A percentile compares a stretch with the other conserved stretches of the same genome.
These are phyloP conservation scores for Molossus alvarezi DNA, from an alignment of 2,797 vertebrate genomes.

Conservation along the genomic window DNA sequence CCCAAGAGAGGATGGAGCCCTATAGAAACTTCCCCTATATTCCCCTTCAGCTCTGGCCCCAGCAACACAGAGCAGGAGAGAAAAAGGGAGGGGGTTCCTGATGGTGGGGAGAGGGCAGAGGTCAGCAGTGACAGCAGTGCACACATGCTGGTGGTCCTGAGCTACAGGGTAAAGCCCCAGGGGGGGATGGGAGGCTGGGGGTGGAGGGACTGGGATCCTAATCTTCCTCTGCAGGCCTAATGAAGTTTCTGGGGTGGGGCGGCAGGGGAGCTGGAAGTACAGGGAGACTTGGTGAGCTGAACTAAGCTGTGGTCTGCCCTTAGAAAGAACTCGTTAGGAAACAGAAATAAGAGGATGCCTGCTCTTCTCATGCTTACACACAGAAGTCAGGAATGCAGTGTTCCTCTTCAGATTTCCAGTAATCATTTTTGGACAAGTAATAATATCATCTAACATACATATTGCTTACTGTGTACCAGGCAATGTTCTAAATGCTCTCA, in stretches of 20 bases:
- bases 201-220: not conserved
- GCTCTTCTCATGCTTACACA: not conserved
- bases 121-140: not conserved
- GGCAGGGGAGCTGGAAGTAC: too few species aligned
- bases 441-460: not conserved
- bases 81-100: not conserved
- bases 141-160: not conserved
- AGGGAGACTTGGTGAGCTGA: not conserved
- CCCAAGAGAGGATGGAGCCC: not conserved
- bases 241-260: not conserved
- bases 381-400: not conserved
- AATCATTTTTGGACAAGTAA: not conserved
- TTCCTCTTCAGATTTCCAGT: constrained; percentile 17
- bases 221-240: not conserved
- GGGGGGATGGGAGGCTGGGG: not conserved
- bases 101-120: not conserved
- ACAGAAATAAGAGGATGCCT: not conserved
- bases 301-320: not conserved
- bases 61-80: not conserved
- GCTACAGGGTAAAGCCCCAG: not conserved
- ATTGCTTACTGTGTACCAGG: not conserved
- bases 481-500: not conserved
- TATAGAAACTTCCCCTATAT: not conserved
- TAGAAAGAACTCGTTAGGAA: not conserved
- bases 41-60: not conserved